These are phyloP conservation scores for Mus spicilegus DNA, from an alignment of 2,113 vertebrate species.

Conservation along the genomic window DNA sequence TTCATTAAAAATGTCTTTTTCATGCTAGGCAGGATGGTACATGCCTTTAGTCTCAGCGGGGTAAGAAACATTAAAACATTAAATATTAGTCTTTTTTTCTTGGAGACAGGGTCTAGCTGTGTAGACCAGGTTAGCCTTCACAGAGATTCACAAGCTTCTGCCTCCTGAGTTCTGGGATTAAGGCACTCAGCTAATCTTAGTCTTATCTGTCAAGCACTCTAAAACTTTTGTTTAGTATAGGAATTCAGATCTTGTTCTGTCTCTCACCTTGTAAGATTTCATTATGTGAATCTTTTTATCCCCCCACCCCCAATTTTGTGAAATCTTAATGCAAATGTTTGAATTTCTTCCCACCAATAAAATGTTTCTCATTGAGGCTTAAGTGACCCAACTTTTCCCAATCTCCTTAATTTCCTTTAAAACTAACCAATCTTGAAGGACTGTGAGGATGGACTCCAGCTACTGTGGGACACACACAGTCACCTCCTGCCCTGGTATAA, in stretches of 20 bases:
- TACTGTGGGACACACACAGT: background rate
- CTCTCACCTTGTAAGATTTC: background rate
- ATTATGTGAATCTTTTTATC: background rate
- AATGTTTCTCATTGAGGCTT: background rate
- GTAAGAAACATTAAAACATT: background rate
- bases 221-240: background rate
- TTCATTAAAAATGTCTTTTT: background rate
- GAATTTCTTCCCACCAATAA: background rate
- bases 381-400: background rate
- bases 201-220: background rate
- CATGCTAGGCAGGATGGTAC: background rate
- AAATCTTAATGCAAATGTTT: background rate
- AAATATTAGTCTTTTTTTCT: background rate
- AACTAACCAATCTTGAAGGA: background rate
- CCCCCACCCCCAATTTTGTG: background rate
- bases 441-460: background rate
- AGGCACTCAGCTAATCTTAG: background rate
- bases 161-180: background rate
- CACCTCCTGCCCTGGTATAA: background rate
- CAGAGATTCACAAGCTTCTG: background rate
- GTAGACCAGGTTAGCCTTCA: background rate
- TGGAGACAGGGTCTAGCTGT: background rate
- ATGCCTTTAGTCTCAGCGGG: background rate
- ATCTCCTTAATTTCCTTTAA: background rate
- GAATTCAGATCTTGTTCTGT: background rate